Percentiles rank a stretch among this genome's conserved stretches.
phyloP scores from a whole-genome alignment of 2,797 vertebrate species.

The Notolabrus celidotus region DNA sequence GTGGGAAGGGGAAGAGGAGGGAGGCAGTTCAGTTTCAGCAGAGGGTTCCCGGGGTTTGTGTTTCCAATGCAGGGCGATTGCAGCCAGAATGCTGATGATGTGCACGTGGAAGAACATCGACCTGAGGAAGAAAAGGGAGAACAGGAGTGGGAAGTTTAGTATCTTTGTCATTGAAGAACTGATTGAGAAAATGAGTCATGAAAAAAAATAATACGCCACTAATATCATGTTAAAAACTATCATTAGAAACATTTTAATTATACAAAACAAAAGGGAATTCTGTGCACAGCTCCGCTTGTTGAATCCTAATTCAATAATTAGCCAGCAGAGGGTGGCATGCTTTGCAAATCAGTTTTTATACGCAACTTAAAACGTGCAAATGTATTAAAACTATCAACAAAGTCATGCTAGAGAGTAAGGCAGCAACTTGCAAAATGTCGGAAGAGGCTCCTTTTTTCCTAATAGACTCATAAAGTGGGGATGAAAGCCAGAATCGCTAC shows the following conservation, averaged over 20 bases:
- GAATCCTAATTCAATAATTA: background rate
- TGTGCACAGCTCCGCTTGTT: background rate
- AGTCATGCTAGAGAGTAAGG: no score
- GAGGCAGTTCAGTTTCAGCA: constrained; percentile 24
- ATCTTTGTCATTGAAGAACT: background rate
- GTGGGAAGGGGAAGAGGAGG: constrained; percentile 30
- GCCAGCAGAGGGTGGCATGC: background rate
- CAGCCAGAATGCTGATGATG: constrained; percentile 90
- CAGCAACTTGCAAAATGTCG: no score
- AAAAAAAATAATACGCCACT: background rate
- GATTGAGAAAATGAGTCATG: background rate
- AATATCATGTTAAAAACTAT: background rate
- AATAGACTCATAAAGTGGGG: no score
- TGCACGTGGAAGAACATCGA: constrained; percentile 96
- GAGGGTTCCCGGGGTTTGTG: constrained; percentile 75
- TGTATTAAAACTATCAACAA: background rate
- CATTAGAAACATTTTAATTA: background rate
- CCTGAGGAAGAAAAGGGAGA: constrained; percentile 74
- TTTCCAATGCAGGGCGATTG: constrained; percentile 82
- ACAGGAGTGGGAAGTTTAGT: background rate
- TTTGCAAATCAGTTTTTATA: background rate
- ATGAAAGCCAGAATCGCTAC: no score
- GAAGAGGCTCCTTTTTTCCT: no score
- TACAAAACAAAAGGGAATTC: background rate
- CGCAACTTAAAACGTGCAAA: background rate